Base-by-base conservation (phyloP, 23 tunicate genomes). In the Trididemnum miniatum region DNA sequence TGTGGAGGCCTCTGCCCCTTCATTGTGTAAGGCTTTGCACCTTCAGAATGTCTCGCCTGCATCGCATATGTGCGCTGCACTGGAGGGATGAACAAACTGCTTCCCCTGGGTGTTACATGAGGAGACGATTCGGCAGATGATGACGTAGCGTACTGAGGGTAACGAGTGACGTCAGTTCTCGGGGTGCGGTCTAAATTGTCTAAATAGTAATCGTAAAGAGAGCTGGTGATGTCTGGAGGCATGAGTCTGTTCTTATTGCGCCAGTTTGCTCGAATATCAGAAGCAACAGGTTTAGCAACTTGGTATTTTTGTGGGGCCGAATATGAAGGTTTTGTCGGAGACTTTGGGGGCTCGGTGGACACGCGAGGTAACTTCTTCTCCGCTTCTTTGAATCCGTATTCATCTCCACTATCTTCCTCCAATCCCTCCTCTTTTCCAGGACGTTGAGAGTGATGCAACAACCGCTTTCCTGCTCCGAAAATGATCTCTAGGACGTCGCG, bases 401-500 rank as follows among this genome's bases (percentile, higher is more conserved):
- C 88, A 34, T 92, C 97, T 9, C 79, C 91, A 32, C 84, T 83
- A 40, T 79, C 78, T 15, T 71, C 80, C n/a, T n/a, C n/a, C 1
- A 31, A 73, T 22, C 59, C 31, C n/a, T 83, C 86, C 22, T 73
- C 51, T 34, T 64, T 28, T 37, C 32, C 38, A 32, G 38, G 31
- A 15, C 50, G 35, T 7, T 35, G 62, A 25, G 78, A 75, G 30
- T 62, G 38, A 34, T 77, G 83, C 39, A 81, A 36, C 92, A 83
- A 83, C 35, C 86, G 71, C 59, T 92, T 92, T 38, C 91, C 87
- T 15, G 83, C 69, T 9, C 90, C 90, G 44, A 92, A 92, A 15
- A 92, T 71, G 79, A 87, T 49, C 27, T 87, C 92, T 80, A 92
- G 82, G 52, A 92, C 85, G 44, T 92, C 97, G 0, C 97, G 97